These are phyloP conservation scores for Ammodytes marinus DNA, from an alignment of 2,113 vertebrate species.

Conservation along the genomic window DNA sequence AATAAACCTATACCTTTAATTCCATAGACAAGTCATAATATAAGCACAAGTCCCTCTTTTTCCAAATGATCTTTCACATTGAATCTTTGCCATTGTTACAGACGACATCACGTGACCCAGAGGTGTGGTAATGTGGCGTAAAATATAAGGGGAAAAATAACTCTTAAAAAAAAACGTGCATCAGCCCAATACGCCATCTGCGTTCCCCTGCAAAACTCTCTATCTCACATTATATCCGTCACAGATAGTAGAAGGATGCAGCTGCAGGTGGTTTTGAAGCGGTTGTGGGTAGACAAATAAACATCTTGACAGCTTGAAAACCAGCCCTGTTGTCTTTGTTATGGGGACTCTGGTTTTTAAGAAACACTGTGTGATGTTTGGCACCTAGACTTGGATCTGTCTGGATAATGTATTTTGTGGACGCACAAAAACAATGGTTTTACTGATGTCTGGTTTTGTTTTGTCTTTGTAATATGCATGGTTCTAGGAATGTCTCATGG, in stretches of 20 bases:
- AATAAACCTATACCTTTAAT: background rate
- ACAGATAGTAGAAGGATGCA: slow-evolving; percentile 70
- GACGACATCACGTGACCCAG: slow-evolving; percentile 36
- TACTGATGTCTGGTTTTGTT: background rate
- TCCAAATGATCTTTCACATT: background rate
- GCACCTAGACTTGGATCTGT: slow-evolving; percentile 33
- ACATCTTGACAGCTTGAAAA: slow-evolving; percentile 67
- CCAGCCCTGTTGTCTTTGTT: slow-evolving; percentile 55
- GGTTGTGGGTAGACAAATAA: slow-evolving; percentile 62
- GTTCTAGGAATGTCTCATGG: background rate
- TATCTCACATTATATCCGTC: slow-evolving; percentile 60
- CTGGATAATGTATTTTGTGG: background rate
- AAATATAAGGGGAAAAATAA: slow-evolving; percentile 28
- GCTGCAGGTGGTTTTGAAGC: slow-evolving; percentile 72
- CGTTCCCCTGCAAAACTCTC: slow-evolving; percentile 46
- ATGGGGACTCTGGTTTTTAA: slow-evolving; percentile 52
- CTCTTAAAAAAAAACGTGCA: slow-evolving; percentile 42
- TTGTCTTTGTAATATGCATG: background rate
- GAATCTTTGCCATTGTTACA: slow-evolving; percentile 6
- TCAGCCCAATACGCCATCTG: slow-evolving; percentile 65
- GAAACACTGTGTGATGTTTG: slow-evolving; percentile 34
- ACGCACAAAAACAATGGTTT: background rate
- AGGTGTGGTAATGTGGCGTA: slow-evolving; percentile 41
- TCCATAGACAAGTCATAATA: background rate
- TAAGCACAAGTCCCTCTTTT: background rate